A percentile compares a stretch with the other conserved stretches of the same genome.
These are phyloP conservation scores for Prosopocoilus inquinatus DNA, from an alignment of 2,888 invertebrate species.

Conservation along the genomic window DNA sequence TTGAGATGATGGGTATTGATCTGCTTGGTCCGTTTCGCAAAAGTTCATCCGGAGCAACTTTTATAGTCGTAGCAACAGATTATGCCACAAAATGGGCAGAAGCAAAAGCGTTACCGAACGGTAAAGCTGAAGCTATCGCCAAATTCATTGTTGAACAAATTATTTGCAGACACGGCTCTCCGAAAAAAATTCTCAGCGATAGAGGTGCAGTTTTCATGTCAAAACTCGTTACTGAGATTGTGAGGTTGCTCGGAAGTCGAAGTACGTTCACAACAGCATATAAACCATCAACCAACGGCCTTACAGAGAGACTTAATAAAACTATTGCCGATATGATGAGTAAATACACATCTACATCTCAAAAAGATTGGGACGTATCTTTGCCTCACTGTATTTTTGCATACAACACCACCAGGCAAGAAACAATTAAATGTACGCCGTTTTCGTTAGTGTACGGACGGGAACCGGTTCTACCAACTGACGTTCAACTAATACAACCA, in stretches of 20 bases:
- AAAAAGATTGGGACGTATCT: background rate
- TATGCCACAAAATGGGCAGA: conserved; percentile 14
- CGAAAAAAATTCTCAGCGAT: conserved; percentile 1
- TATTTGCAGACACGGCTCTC: conserved; percentile 2
- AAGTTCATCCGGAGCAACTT: background rate
- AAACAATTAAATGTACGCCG: background rate
- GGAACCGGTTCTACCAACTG: conserved; percentile 1
- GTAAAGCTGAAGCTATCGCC: conserved; percentile 12
- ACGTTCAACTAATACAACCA: background rate
- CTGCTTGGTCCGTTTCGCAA: conserved; percentile 29
- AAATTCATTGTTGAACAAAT: conserved; percentile 2
- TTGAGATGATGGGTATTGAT: conserved; percentile 21
- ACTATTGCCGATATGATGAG: conserved; percentile 7
- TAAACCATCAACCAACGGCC: conserved; percentile 8
- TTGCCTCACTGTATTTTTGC: background rate
- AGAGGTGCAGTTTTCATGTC: background rate
- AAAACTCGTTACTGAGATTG: background rate
- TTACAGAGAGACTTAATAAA: conserved; percentile 17
- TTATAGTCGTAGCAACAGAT: conserved; percentile 12
- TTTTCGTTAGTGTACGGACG: conserved; percentile 7
- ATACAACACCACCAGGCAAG: background rate
- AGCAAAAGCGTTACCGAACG: conserved; percentile 9
- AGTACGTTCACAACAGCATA: conserved; percentile 6
- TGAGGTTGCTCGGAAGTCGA: conserved; percentile 9
- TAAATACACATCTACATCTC: conserved; percentile 2